Conservation (phyloP, 1,140 invertebrate genomes). For the Coboldia fuscipes region DNA sequence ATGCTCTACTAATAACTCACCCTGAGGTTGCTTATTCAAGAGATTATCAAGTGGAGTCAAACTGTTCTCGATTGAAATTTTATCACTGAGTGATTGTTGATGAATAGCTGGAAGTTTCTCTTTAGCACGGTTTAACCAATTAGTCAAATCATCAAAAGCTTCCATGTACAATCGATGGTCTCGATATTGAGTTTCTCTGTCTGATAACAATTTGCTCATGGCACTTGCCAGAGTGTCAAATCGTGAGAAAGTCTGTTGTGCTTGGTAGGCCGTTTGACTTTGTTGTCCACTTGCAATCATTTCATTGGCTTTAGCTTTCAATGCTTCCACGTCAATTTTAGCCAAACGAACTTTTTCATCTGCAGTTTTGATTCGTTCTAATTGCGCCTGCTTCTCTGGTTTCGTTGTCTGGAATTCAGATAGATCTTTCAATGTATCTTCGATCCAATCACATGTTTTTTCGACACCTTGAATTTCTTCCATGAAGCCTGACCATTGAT, state of each 20-base stretch:
- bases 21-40: constrained; percentile 76
- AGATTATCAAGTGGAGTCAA: constrained; percentile 67
- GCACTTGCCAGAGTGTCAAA: constrained; percentile 51
- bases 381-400: constrained; percentile 62
- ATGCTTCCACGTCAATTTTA: constrained; percentile 74
- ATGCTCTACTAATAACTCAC: constrained; percentile 67
- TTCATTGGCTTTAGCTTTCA: constrained; percentile 71
- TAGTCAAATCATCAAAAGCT: constrained; percentile 66
- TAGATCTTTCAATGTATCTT: constrained; percentile 46
- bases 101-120: constrained; percentile 76
- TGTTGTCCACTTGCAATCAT: constrained; percentile 70
- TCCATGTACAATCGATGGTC: constrained; percentile 77
- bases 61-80: constrained; percentile 69
- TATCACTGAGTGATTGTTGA: constrained; percentile 64
- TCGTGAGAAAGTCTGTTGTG: constrained; percentile 60
- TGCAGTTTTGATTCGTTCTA: constrained; percentile 64
- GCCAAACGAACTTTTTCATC: constrained; percentile 81
- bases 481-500: constrained; percentile 70
- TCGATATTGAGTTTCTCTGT: constrained; percentile 67
- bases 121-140: constrained; percentile 62
- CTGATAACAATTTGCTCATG: constrained; percentile 47
- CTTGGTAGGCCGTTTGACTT: constrained; percentile 58
- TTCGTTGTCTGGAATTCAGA: constrained; percentile 55
- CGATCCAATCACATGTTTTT: constrained; percentile 60
- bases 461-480: constrained; percentile 71